Base-by-base conservation (phyloP, 2,797 vertebrate species). In the Alosa sapidissima region DNA sequence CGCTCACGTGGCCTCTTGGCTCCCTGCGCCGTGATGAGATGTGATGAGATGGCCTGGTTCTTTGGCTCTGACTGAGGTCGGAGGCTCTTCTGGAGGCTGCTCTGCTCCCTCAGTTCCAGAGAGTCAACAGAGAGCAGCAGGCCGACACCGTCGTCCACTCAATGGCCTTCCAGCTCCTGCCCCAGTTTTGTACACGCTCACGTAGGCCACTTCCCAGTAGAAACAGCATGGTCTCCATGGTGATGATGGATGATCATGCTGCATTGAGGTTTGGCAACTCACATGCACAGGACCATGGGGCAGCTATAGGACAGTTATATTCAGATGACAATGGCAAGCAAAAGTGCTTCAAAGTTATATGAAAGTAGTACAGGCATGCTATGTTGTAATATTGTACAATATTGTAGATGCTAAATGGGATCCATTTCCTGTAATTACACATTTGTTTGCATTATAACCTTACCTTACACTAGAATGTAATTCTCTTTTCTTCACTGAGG, bases 1-100 rank as follows among this genome's bases (percentile, higher is more conserved):
- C 85, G 88, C 91, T 92, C 92, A 93, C 91, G 90, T 93, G 72
- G 13, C 62, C 62, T 68, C 13, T 1, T 33, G 62, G 0, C 62
- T 36, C 62, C 28, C 54, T 24, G 58, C 6, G 58, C n/a, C n/a
- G 9, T 62, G 58, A 62, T 24, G n/a, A 8, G 58, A 60, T 60
- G 58, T 0, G n/a, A 62, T 62, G 58, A 1, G 58, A 62, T 62
- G 58, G n/a, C 58, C 58, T 62, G 58, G 58, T 62, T 62, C 58
- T 62, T 21, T n/a, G 58, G 21, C n/a, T 62, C 58, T 1, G 7
- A 24, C 58, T 62, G 58, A n/a, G n/a, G n/a, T 62, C 58, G 9
- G 58, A 62, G 58, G 58, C n/a, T 24, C n/a, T 21, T 62, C 58
- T 24, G 58, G 58, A 62, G 58, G 58, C 19, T 16, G 0, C 58